Evolutionary conservation across 2,888 invertebrate genomes (phyloP), one percentile per base, ranked within the genome.

Genomic region (Heterodera filipjevi): DNA sequence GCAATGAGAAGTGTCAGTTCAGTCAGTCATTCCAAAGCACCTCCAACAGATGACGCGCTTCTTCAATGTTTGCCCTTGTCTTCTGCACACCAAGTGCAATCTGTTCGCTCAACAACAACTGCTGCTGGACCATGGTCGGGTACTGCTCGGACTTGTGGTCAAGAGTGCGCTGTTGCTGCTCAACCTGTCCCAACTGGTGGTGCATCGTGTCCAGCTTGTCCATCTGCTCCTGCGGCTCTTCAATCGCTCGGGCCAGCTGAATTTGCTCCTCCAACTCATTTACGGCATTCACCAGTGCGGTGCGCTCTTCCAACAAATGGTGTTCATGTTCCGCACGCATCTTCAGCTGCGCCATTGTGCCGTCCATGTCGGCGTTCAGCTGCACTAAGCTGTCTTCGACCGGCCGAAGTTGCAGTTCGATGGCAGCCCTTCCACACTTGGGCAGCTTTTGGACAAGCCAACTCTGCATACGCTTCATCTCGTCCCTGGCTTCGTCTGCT

Each of bases 91-190:
- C 22, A 53, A 19, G 53, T 53, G 53, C 53, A 16, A 66, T 66
- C 30, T 66, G 66, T 64, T 64, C 64, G n/a, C 27, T 64, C 64
- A 64, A 19, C 8, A 6, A 30, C 30, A 30, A 16, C 27, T 27
- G 6, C 66, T 66, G 6, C 39, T 39, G 39, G 6, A 12, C 33
- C 22, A n/a, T n/a, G n/a, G 46, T 76, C 68, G 33, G 53, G 33
- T 77, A 32, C 32, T 77, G 22, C 22, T 49, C 76, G 32, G 76
- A 39, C 2, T 32, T 32, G 2, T 59, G 59, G 14, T 78, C 74
- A 16, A 75, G 64, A 30, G n/a, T 44, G n/a, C 35, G 30, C 35
- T 59, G 12, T 16, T 44, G 33, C 39, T 39, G 33, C 27, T 77
- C 78, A 19, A 66, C 27, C 5, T 66, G 66, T 14, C 30, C 66